phyloP scores from a whole-genome alignment of 2,797 vertebrate genomes.

The Myripristis jacobus region DNA sequence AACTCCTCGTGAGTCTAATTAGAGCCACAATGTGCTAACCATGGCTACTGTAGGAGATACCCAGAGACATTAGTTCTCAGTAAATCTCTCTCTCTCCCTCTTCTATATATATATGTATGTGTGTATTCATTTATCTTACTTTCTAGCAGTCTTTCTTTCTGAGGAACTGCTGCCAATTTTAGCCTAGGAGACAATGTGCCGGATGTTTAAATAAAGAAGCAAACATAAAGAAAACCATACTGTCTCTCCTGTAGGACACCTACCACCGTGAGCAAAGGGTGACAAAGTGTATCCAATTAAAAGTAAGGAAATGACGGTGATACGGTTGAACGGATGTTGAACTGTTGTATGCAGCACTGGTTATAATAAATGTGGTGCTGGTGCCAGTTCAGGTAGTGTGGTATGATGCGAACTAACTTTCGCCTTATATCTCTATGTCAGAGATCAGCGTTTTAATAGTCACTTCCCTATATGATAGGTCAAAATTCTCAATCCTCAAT shows the following conservation, averaged over 20 bases:
- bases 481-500: not conserved
- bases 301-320: slow-evolving; percentile 45
- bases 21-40: slow-evolving; percentile 61
- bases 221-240: slow-evolving; percentile 10
- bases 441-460: slow-evolving; percentile 9
- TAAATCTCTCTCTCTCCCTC: too few relatives aligned
- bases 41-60: slow-evolving; percentile 53
- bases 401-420: not conserved
- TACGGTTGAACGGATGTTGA: slow-evolving; percentile 42
- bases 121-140: slow-evolving; percentile 24
- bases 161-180: slow-evolving; percentile 22
- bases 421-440: slow-evolving; percentile 1
- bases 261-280: slow-evolving; percentile 36
- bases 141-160: slow-evolving; percentile 5
- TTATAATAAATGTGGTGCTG: slow-evolving; percentile 6
- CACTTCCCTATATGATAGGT: not conserved
- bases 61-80: slow-evolving; percentile 42
- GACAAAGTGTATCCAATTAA: slow-evolving; percentile 73
- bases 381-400: slow-evolving; percentile 1
- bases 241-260: slow-evolving; percentile 22
- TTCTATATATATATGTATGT: too few relatives aligned
- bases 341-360: slow-evolving; percentile 20
- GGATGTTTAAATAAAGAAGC: slow-evolving; percentile 6
- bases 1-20: slow-evolving; percentile 77
- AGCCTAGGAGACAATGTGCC: slow-evolving; percentile 5